Evolutionary conservation across 2,888 invertebrate genomes (phyloP).

Genomic region (Drosophila antonietae): DNA sequence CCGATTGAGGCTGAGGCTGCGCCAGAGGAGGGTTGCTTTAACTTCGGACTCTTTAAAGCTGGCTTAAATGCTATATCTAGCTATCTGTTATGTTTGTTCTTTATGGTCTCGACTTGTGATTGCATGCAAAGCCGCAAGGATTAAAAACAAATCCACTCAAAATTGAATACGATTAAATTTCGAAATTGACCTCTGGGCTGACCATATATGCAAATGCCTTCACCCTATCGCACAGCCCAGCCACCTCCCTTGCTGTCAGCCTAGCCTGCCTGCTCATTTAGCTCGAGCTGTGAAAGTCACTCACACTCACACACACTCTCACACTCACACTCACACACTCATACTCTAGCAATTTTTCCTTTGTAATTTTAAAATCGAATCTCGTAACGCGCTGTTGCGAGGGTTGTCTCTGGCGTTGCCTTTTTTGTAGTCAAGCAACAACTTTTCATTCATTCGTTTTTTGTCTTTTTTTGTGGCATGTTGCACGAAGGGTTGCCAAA

Average conservation of each 20-base stretch:
- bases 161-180: slow-evolving; percentile 76
- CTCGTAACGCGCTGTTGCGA: slow-evolving; percentile 28
- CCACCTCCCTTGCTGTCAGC: neutral
- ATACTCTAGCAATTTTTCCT: slow-evolving; percentile 19
- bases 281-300: slow-evolving; percentile 73
- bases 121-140: slow-evolving; percentile 55
- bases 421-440: slow-evolving; percentile 61
- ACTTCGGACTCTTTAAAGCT: slow-evolving; percentile 31
- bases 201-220: slow-evolving; percentile 67
- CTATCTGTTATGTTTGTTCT: slow-evolving; percentile 11
- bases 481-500: slow-evolving; percentile 50
- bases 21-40: slow-evolving; percentile 42
- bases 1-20: slow-evolving; percentile 71
- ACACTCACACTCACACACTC: slow-evolving; percentile 14
- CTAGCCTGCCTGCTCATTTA: slow-evolving; percentile 20
- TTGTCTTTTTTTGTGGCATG: neutral
- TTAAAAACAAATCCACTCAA: slow-evolving; percentile 78
- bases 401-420: slow-evolving; percentile 36
- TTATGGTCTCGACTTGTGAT: slow-evolving; percentile 50
- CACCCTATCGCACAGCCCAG: neutral
- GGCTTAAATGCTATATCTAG: neutral
- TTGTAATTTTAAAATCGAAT: slow-evolving; percentile 81
- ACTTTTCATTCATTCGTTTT: neutral
- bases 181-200: slow-evolving; percentile 73
- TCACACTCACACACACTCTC: slow-evolving; percentile 26